A percentile compares a stretch with the other conserved stretches of the same genome.
Conservation (phyloP, 2,888 invertebrate species). For the Mythimna ferrago region DNA sequence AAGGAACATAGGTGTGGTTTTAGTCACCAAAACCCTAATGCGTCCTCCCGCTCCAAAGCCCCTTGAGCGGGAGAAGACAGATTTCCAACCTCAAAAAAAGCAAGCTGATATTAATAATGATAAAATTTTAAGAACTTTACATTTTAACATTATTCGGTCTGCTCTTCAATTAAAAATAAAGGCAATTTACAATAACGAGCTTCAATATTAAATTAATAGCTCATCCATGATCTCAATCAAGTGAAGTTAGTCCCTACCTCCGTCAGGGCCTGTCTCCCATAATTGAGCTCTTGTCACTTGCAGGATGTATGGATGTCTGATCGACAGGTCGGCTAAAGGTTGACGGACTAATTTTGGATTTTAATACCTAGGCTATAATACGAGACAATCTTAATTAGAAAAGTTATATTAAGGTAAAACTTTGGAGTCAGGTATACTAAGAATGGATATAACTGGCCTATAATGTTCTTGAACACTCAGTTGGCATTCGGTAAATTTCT, state of each 20-base stretch:
- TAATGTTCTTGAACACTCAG: background rate
- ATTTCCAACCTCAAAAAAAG: too few species aligned
- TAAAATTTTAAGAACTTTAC: too few species aligned
- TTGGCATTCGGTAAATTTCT: too few species aligned
- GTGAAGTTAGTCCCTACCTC: constrained; percentile 35
- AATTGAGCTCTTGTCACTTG: constrained; percentile 44
- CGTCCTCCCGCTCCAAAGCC: too few species aligned
- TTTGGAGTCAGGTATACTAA: background rate
- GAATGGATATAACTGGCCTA: background rate
- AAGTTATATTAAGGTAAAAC: background rate
- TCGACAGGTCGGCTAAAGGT: constrained; percentile 8
- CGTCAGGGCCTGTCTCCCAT: constrained; percentile 30
- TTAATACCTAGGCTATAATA: background rate
- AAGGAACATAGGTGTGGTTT: too few species aligned
- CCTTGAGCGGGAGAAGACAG: too few species aligned
- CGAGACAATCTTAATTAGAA: background rate
- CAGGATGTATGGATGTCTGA: constrained; percentile 20
- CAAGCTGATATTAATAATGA: too few species aligned
- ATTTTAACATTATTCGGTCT: too few species aligned
- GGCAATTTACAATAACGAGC: background rate
- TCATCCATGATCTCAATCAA: constrained; percentile 40
- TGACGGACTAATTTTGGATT: background rate
- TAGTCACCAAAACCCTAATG: too few species aligned
- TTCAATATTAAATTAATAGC: constrained; percentile 30
- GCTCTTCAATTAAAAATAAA: background rate